Evolutionary conservation across 2,888 invertebrate species (phyloP).

Genomic region (Oscheius sp.): DNA sequence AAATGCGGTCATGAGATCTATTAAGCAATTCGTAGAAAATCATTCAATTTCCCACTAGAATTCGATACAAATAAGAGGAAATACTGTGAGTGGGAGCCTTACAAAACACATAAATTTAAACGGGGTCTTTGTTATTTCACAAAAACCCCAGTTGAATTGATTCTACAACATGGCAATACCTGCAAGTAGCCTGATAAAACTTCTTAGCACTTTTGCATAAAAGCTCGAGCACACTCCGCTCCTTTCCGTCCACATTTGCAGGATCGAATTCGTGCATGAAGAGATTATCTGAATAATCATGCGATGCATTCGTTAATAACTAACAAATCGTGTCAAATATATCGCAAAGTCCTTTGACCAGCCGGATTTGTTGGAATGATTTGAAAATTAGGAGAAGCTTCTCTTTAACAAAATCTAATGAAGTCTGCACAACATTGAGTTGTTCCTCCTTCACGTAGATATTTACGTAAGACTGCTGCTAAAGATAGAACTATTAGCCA

Average conservation of each 20-base stretch:
- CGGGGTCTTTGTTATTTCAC: too few relatives aligned
- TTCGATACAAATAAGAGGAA: too few relatives aligned
- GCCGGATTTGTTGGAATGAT: conserved; percentile 9
- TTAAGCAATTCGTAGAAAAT: too few relatives aligned
- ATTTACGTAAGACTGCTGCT: neutral
- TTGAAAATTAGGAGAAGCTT: conserved; percentile 6
- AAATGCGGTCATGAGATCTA: too few relatives aligned
- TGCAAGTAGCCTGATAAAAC: conserved; percentile 4
- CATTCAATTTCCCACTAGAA: too few relatives aligned
- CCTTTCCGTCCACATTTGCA: conserved; percentile 17
- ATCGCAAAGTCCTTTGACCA: conserved; percentile 3
- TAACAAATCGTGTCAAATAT: conserved; percentile 19
- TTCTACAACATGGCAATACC: neutral
- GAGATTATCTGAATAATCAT: conserved; percentile 29
- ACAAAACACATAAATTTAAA: too few relatives aligned
- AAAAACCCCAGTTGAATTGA: too few relatives aligned
- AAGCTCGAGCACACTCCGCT: neutral
- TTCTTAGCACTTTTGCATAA: conserved; percentile 15
- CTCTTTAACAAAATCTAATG: neutral
- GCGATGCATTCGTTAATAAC: conserved; percentile 3
- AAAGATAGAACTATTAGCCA: neutral
- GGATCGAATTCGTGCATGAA: conserved; percentile 20
- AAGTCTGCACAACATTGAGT: neutral
- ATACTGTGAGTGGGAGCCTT: too few relatives aligned
- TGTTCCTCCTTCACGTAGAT: neutral